These are phyloP conservation scores for Lerema accius DNA, from an alignment of 1,140 invertebrate genomes.

Conservation along the genomic window DNA sequence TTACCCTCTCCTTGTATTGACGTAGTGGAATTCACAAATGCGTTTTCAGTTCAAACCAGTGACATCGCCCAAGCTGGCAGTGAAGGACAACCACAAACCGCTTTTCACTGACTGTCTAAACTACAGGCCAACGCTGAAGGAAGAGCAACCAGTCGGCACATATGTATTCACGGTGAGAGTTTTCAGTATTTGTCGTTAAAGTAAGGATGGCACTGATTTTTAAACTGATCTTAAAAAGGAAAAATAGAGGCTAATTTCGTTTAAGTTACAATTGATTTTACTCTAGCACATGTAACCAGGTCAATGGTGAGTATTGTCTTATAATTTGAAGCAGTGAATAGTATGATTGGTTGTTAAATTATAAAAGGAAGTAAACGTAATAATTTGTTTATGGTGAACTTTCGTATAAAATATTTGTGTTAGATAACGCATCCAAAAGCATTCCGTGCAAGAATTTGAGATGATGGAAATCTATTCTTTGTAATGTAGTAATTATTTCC, in stretches of 20 bases:
- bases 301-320: no score
- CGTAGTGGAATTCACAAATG: slow-evolving; percentile 55
- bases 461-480: no score
- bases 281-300: neutral
- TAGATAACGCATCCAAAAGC: no score
- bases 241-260: neutral
- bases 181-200: neutral
- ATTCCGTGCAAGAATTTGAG: no score
- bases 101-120: slow-evolving; percentile 88
- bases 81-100: slow-evolving; percentile 89
- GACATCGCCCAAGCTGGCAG: slow-evolving; percentile 67
- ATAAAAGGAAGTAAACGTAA: no score
- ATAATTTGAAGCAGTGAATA: no score
- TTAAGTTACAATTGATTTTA: neutral
- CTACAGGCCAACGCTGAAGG: slow-evolving; percentile 87
- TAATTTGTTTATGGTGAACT: no score
- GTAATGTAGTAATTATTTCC: no score
- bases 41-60: slow-evolving; percentile 68
- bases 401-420: no score
- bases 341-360: no score
- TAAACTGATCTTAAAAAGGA: neutral
- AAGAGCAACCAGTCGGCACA: slow-evolving; percentile 85
- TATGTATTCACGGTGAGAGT: slow-evolving; percentile 85
- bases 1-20: slow-evolving; percentile 41
- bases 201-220: neutral